phyloP scores from a whole-genome alignment of 1,140 invertebrate genomes.

The Drosophila guanche region DNA sequence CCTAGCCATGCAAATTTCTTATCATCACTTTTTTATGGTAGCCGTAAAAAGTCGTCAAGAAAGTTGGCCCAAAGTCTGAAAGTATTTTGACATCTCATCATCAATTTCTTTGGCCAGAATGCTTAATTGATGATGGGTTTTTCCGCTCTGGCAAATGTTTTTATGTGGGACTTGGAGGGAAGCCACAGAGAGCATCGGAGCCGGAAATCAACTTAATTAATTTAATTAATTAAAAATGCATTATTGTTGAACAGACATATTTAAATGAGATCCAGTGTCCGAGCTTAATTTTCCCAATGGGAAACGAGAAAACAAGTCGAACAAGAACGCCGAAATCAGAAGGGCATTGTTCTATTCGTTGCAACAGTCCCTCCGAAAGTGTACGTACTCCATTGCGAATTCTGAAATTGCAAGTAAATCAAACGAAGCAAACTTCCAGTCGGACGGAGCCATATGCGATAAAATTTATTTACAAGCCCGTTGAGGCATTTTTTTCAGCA shows the following conservation, averaged over 20 bases:
- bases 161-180: slow-evolving; percentile 11
- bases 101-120: slow-evolving; percentile 45
- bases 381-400: no score
- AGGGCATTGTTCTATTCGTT: neutral
- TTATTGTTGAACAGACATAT: no score
- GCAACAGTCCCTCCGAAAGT: no score
- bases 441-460: slow-evolving; percentile 40
- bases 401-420: slow-evolving; percentile 54
- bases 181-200: no score
- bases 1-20: slow-evolving; percentile 47
- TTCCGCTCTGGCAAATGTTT: slow-evolving; percentile 17
- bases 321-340: slow-evolving; percentile 21
- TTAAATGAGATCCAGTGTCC: slow-evolving; percentile 30
- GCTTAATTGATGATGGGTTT: slow-evolving; percentile 42
- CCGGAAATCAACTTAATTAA: no score
- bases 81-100: slow-evolving; percentile 45
- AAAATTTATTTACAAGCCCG: slow-evolving; percentile 37
- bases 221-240: no score
- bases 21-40: slow-evolving; percentile 45
- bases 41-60: slow-evolving; percentile 24
- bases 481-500: slow-evolving; percentile 28
- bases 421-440: slow-evolving; percentile 59
- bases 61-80: slow-evolving; percentile 43
- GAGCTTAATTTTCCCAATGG: neutral
- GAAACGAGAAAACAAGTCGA: slow-evolving; percentile 17